Base-by-base conservation (phyloP, 2,113 vertebrate species). In the Microcebus tavaratra region DNA sequence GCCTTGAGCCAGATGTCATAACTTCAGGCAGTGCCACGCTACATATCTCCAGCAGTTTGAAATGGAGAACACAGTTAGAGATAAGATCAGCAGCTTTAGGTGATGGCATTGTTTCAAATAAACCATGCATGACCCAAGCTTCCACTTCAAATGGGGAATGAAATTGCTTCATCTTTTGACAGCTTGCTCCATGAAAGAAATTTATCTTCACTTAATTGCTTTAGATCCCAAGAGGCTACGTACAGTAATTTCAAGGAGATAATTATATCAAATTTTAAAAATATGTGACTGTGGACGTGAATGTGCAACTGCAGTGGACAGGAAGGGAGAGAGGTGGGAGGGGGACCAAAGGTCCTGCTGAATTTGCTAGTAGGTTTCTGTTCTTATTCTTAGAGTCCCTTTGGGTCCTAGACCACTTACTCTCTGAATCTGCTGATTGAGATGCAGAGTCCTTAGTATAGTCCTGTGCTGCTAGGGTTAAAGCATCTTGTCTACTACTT, bases 61-160 rank as follows among this genome's bases (percentile, higher is more conserved):
- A 98, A 98, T 97, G 97, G 98, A 98, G 98, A 98, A 98, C 87
- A 31, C 97, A 98, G 98, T 92, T 97, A 98, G 97, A 98, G 99
- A 99, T 99, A 99, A 99, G 98, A 99, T 99, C 99, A 98, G 98
- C 98, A 98, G 98, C 99, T 99, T 98, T 98, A 99, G 98, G 99
- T 99, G 99, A 99, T 99, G 99, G 99, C 99, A 99, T 98, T 98
- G 98, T 98, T 99, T 99, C 99, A 99, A 99, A 98, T 99, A 99
- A 99, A 99, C 99, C 99, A 99, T 98, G 98, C 99, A 97, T 99
- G 99, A 99, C 99, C 98, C 98, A 98, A 99, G 98, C 99, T 98
- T 99, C 98, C 98, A 99, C 98, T 99, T 99, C 98, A 99, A 98
- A 98, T 99, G 98, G 98, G 98, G 98, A 99, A 99, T 98, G 98